Evolutionary conservation across 2,113 vertebrate genomes (phyloP).

Genomic region (Nothobranchius kuhntae): DNA sequence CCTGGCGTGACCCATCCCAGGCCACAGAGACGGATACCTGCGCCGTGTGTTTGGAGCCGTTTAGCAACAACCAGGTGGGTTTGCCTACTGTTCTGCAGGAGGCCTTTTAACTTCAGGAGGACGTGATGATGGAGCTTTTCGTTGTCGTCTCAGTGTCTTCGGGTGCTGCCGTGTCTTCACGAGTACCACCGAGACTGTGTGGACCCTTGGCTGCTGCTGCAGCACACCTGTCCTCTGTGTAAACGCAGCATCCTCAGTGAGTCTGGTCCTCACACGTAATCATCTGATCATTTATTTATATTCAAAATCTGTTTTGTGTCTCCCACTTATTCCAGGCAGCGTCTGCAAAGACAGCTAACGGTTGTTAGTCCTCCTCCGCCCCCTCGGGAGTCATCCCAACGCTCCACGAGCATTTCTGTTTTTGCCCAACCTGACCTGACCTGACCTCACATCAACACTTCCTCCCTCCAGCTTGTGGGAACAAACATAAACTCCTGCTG

Average conservation of each 20-base stretch:
- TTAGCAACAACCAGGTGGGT: constrained; percentile 89
- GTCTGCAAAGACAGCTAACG: constrained; percentile 68
- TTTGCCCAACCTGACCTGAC: background rate
- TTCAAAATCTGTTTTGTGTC: background rate
- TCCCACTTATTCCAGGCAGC: constrained; percentile 53
- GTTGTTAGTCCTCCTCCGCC: background rate
- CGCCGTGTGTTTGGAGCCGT: constrained; percentile 90
- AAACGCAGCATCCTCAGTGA: constrained; percentile 90
- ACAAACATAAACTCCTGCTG: background rate
- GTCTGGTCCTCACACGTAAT: constrained; percentile 19
- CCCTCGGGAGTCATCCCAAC: constrained; percentile 9
- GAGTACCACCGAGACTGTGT: constrained; percentile 95
- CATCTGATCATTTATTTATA: background rate
- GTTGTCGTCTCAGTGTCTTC: constrained; percentile 81
- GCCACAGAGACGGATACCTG: constrained; percentile 84
- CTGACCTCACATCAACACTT: constrained; percentile 36
- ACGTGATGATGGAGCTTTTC: too few species aligned
- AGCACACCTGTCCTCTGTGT: constrained; percentile 94
- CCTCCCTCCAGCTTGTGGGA: constrained; percentile 29
- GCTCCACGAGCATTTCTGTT: constrained; percentile 8
- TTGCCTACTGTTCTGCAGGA: background rate
- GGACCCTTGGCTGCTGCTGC: constrained; percentile 93
- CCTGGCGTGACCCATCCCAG: constrained; percentile 53
- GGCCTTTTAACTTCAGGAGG: background rate
- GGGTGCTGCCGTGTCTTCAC: constrained; percentile 90